Percentiles rank a stretch among this genome's conserved stretches.
Evolutionary conservation across 2,113 vertebrate species (phyloP).

Genomic region (Toxotes jaculatrix): DNA sequence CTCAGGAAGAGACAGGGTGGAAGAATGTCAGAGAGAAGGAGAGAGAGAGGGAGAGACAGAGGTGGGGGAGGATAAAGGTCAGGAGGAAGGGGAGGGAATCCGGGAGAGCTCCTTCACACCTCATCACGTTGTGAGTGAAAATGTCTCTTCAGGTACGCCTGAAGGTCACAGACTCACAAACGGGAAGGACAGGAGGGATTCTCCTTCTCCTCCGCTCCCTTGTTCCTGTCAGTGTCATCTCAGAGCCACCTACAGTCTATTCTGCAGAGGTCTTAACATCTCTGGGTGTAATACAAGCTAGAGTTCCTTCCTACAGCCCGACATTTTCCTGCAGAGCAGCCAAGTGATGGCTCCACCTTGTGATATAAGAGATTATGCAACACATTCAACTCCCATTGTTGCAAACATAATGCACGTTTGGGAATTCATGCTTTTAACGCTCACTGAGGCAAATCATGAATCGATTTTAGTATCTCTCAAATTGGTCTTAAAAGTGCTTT

Average conservation of each 20-base stretch:
- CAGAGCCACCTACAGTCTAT: background rate
- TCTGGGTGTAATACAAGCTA: background rate
- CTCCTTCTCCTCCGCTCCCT: slow-evolving; percentile 1
- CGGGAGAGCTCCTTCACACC: slow-evolving; percentile 14
- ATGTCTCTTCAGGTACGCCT: slow-evolving; percentile 11
- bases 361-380: slow-evolving; percentile 44
- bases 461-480: background rate
- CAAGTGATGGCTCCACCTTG: slow-evolving; percentile 16
- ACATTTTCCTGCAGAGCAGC: slow-evolving; percentile 28
- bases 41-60: background rate
- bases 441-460: slow-evolving; percentile 6
- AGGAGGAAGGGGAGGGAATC: slow-evolving; percentile 1
- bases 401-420: background rate
- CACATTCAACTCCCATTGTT: slow-evolving; percentile 14
- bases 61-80: slow-evolving; percentile 9
- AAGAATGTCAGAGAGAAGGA: background rate
- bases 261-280: background rate
- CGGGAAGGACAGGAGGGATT: slow-evolving; percentile 14
- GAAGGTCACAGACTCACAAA: slow-evolving; percentile 48
- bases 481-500: background rate
- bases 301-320: background rate
- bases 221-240: background rate
- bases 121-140: slow-evolving; percentile 12
- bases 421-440: background rate
- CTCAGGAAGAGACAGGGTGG: background rate